Base-by-base conservation (phyloP, 2,113 vertebrate genomes). In the Ictalurus furcatus region DNA sequence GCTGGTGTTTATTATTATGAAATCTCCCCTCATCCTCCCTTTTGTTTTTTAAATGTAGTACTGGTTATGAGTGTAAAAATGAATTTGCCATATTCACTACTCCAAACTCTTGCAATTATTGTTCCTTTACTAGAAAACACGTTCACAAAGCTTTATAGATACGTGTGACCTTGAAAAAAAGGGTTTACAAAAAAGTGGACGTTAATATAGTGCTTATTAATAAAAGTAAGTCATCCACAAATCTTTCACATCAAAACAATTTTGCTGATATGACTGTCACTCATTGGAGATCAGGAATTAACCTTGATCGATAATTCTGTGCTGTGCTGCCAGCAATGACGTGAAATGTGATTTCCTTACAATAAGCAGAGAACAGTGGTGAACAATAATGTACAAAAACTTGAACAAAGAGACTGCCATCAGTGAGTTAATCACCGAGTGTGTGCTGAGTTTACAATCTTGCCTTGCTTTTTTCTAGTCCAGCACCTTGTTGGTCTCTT, bases 311-410 rank as follows among this genome's bases (percentile, higher is more conserved):
- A 48, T 44, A 25, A 71, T 19, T 56, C 14, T 30, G 44, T 48
- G 44, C 63, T 81, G 14, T 52, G 80, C 48, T 88, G n/a, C 48
- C 30, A 81, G 44, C 44, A 80, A 54, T 48, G 37, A 61, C 3
- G 6, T 87, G 74, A 79, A 87, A 65, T 87, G 21, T 80, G 40
- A 65, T 79, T 88, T 88, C n/a, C 78, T 54, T 82, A 16, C 19
- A 28, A 56, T 40, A 80, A 59, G 14, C 17, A 37, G 44, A 81
- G 44, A 34, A 34, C 59, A 81, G 23, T 48, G 34, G n/a, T 84
- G 80, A 61, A 73, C 59, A 69, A 40, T 40, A 67, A 71, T 16
- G 17, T 44, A 84, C 54, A 82, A 37, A 59, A 61, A 23, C 8
- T 21, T 56, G 79, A 73, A 67, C 79, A n/a, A 73, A 59, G 52